Evolutionary conservation across 2,888 invertebrate species (phyloP).

Genomic region (Cyclophora punctaria): DNA sequence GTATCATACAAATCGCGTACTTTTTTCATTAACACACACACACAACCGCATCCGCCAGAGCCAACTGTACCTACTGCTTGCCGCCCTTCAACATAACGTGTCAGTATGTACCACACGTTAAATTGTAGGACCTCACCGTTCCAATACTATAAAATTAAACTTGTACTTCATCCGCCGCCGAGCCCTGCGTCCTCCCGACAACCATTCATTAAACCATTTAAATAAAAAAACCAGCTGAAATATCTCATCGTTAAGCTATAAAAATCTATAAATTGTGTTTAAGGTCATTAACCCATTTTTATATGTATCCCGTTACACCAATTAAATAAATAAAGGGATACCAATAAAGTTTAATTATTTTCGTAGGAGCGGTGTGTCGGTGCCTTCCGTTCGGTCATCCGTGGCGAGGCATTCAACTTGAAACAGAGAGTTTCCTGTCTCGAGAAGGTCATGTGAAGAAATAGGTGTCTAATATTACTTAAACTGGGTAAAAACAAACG

Average conservation of each 20-base stretch:
- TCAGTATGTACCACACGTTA: too few relatives aligned
- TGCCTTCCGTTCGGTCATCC: slow-evolving; percentile 25
- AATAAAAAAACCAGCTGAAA: background rate
- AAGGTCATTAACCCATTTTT: slow-evolving; percentile 8
- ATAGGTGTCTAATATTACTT: slow-evolving; percentile 29
- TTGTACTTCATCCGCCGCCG: too few relatives aligned
- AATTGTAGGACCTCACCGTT: background rate
- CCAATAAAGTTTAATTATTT: slow-evolving; percentile 21
- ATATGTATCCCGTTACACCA: slow-evolving; percentile 16
- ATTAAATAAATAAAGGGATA: slow-evolving; percentile 19
- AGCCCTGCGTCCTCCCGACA: too few relatives aligned
- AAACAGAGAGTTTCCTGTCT: slow-evolving; percentile 42
- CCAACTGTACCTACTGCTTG: too few relatives aligned
- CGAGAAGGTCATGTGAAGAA: slow-evolving; percentile 48
- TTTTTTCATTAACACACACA: too few relatives aligned
- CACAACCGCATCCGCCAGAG: too few relatives aligned
- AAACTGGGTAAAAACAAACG: slow-evolving; percentile 25
- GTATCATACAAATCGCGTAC: too few relatives aligned
- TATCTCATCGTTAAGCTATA: slow-evolving; percentile 6
- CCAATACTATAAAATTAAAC: background rate
- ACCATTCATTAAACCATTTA: background rate
- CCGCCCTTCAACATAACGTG: too few relatives aligned
- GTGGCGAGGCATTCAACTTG: slow-evolving; percentile 37
- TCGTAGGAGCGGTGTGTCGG: slow-evolving; percentile 20
- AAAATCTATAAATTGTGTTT: slow-evolving; percentile 2